Evolutionary conservation across 1,140 invertebrate genomes (phyloP), one percentile per base, ranked within the genome.

Genomic region (Heliothis subflexa): DNA sequence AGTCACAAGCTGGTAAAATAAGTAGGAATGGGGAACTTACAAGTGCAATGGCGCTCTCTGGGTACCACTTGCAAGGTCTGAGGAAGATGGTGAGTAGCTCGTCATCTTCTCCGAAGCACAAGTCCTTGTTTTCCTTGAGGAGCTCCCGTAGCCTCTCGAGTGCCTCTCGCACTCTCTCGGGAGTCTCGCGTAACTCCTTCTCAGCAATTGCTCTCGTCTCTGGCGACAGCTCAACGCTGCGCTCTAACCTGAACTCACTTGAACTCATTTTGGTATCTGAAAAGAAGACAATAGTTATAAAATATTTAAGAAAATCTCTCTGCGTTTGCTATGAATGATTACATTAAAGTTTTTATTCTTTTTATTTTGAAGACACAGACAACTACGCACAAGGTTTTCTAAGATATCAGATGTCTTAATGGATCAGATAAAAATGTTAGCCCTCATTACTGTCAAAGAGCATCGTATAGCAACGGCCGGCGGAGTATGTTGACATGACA

Each of bases 21-120:
- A 13, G 2, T 14, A 50, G 12, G 40, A 78, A 50, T 62, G 16
- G 66, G 45, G 50, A 62, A 50, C 96, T 95, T 89, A 97, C 97
- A 93, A 98, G 91, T 82, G 96, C 96, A 50, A 96, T 92, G 0
- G 97, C 97, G 91, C 97, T 97, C 79, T 98, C 95, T 0, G 97
- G 96, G 86, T 98, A 98, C 90, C 96, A 98, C 90, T 98, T 97
- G 88, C 97, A 97, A 45, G 97, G 97, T 50, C 97, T 95, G 14
- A 98, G 91, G 85, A 97, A 97, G 33, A 97, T 96, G 21, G 96
- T 95, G 0, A 98, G 94, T 33, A 97, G 96, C 2, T 97, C 97
- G 82, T 98, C 97, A 77, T 97, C 97, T 40, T 97, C 96, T 64
- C 95, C 95, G 77, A 95, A 97, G 78, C 96, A 92, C 47, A 97